A percentile compares a stretch with the other conserved stretches of the same genome.
phyloP scores from a whole-genome alignment of 2,888 invertebrate genomes.

The Hemithea aestivaria region DNA sequence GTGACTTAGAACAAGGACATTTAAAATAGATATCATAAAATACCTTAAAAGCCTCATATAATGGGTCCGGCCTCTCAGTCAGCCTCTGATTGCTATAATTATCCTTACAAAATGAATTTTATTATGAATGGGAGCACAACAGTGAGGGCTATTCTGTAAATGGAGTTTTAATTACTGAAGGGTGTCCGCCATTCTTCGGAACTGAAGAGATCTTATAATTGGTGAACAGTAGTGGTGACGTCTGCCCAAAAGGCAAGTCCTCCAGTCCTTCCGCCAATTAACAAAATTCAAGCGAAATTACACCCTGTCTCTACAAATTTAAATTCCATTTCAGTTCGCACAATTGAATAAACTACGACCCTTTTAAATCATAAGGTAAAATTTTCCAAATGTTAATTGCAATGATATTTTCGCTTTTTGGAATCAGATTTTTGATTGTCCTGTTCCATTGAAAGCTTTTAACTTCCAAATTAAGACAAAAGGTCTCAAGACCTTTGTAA shows the following conservation, averaged over 20 bases:
- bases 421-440: conserved; percentile 28
- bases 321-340: conserved; percentile 42
- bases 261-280: conserved; percentile 42
- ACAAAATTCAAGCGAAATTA: conserved; percentile 43
- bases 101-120: conserved; percentile 26
- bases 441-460: conserved; percentile 8
- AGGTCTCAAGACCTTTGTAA: too few species aligned
- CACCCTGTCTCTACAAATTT: conserved; percentile 39
- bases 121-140: conserved; percentile 25
- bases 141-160: conserved; percentile 40
- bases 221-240: conserved; percentile 43
- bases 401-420: conserved; percentile 37
- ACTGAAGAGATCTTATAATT: conserved; percentile 45
- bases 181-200: conserved; percentile 43
- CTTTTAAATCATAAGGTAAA: conserved; percentile 38
- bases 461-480: conserved; percentile 3
- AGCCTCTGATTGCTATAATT: conserved; percentile 28
- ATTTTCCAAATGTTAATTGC: conserved; percentile 39
- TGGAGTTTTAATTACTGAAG: conserved; percentile 54
- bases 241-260: conserved; percentile 45
- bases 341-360: conserved; percentile 25
- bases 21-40: conserved; percentile 2
- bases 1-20: too few species aligned
- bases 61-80: conserved; percentile 15
- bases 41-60: conserved; percentile 10